A percentile compares a stretch with the other conserved stretches of the same genome.
These are phyloP conservation scores for Mustela nigripes DNA, from an alignment of 2,113 vertebrate species.

Conservation along the genomic window DNA sequence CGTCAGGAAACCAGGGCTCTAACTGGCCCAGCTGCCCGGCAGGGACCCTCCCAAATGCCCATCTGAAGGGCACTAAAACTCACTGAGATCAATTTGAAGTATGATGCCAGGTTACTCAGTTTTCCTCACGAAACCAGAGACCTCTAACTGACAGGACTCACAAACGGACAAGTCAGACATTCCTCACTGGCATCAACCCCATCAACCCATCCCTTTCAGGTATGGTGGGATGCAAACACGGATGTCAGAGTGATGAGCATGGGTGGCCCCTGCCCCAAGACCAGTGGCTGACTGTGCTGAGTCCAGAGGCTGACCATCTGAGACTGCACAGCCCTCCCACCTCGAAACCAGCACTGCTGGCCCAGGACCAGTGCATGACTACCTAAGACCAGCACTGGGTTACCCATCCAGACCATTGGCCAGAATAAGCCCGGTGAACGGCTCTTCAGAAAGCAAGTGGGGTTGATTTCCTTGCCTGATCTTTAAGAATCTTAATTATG, in stretches of 20 bases:
- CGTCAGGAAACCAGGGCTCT: background rate
- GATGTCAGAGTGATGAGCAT: fast-evolving
- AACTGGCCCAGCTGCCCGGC: background rate
- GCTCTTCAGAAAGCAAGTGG: background rate
- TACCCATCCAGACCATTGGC: background rate
- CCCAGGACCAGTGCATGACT: fast-evolving
- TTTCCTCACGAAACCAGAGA: background rate
- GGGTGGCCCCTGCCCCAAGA: background rate
- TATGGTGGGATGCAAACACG: fast-evolving
- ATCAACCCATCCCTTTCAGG: no score
- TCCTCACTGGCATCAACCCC: background rate
- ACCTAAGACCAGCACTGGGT: background rate
- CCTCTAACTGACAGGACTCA: background rate
- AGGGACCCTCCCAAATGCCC: background rate
- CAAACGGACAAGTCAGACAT: fast-evolving
- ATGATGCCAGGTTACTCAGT: background rate
- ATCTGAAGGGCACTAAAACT: background rate
- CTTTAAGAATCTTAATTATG: background rate
- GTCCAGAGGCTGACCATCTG: background rate
- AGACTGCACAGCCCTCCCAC: background rate
- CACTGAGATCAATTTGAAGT: background rate
- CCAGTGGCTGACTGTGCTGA: background rate
- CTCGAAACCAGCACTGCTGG: background rate
- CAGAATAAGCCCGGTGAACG: fast-evolving
- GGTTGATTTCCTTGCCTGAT: background rate